A percentile compares a stretch with the other conserved stretches of the same genome.
Conservation (phyloP, 37 sponge, comb jelly and placozoan genomes). For the Axinella damicornis region DNA sequence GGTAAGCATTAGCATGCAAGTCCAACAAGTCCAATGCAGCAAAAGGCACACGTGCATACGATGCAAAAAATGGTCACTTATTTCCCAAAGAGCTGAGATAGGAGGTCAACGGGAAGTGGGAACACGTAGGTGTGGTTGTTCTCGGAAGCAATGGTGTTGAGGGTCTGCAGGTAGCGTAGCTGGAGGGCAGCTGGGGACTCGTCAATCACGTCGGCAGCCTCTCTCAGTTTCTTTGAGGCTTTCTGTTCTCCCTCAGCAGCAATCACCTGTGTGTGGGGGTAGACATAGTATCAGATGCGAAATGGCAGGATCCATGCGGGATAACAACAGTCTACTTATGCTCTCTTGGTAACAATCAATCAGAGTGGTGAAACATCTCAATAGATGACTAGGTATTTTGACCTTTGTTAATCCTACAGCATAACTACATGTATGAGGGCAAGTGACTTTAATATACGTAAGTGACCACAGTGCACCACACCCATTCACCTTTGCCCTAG, state of each 20-base stretch:
- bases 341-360: no score
- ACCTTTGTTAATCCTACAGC: no score
- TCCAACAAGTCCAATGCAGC: no score
- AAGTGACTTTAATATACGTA: not conserved
- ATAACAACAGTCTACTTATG: no score
- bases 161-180: slow-evolving; percentile 93
- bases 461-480: no score
- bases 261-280: slow-evolving; percentile 67
- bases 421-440: not conserved
- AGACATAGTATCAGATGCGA: no score
- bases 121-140: slow-evolving; percentile 96
- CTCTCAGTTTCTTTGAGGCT: slow-evolving; percentile 80
- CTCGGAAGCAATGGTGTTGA: slow-evolving; percentile 80
- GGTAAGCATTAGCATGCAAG: no score
- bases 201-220: slow-evolving; percentile 88
- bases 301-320: no score
- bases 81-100: slow-evolving; percentile 56
- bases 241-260: slow-evolving; percentile 91
- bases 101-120: slow-evolving; percentile 88
- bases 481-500: slow-evolving; percentile 82
- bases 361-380: no score
- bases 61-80: not conserved
- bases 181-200: slow-evolving; percentile 90
- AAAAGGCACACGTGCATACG: no score
- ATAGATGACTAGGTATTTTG: no score